phyloP scores from a whole-genome alignment of 2,113 vertebrate genomes.

The Gasterosteus nipponicus region DNA sequence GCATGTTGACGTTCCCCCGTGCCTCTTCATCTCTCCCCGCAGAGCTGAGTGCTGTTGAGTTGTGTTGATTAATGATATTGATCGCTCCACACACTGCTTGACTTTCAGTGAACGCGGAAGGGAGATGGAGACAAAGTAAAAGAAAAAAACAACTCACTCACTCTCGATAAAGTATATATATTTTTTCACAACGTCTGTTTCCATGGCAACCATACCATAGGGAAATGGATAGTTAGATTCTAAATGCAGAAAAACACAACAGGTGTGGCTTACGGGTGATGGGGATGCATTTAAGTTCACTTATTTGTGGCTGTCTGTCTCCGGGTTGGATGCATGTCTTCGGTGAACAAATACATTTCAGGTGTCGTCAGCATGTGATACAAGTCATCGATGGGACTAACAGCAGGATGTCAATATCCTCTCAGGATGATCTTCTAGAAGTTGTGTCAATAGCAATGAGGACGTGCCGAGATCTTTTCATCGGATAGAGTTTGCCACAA shows the following conservation, averaged over 20 bases:
- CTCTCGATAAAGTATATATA: conserved; percentile 56
- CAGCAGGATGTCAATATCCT: conserved; percentile 81
- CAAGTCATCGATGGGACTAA: conserved; percentile 75
- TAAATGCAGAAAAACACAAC: conserved; percentile 46
- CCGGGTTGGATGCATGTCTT: conserved; percentile 27
- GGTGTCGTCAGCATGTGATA: conserved; percentile 60
- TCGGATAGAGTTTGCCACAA: conserved; percentile 53
- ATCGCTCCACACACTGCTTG: conserved; percentile 77
- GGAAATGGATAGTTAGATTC: conserved; percentile 39
- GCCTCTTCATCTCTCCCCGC: conserved; percentile 81
- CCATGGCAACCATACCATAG: conserved; percentile 78
- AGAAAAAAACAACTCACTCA: conserved; percentile 66
- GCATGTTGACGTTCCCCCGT: conserved; percentile 81
- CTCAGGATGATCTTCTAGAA: conserved; percentile 79
- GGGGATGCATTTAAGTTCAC: conserved; percentile 47
- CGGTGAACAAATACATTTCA: conserved; percentile 18
- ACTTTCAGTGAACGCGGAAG: conserved; percentile 73
- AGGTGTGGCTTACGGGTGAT: conserved; percentile 49
- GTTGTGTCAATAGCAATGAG: conserved; percentile 86
- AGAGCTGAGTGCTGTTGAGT: conserved; percentile 80
- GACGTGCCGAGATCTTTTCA: conserved; percentile 80
- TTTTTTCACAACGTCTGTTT: conserved; percentile 62
- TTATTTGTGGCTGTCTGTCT: conserved; percentile 30
- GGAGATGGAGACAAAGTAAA: conserved; percentile 44
- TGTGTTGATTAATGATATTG: conserved; percentile 84